Base-by-base conservation (phyloP, 2,888 invertebrate genomes). In the Pyrochroa serraticornis region DNA sequence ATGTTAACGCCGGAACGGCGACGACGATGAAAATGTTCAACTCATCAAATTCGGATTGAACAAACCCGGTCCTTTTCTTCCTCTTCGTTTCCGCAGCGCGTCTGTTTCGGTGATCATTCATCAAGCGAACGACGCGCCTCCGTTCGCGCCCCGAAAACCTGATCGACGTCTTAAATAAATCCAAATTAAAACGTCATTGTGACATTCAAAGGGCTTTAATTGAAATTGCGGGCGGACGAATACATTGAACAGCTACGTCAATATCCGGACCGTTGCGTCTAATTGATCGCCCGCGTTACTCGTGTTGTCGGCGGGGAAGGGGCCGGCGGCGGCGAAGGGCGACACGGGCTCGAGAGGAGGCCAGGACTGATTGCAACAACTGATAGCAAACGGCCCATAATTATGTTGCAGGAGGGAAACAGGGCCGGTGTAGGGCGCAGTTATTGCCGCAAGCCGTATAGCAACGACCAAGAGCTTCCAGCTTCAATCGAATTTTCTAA, bases 211-310 rank as follows among this genome's bases (percentile, higher is more conserved):
- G 69, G 64, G 68, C 72, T 74, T 22, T 74, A 75, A 75, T 74
- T 75, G 74, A 74, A 75, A 75, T 70, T 71, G 73, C 70, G 71
- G 71, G 68, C 65, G 67, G 65, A 69, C 67, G 71, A 73, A 67
- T 71, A 73, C 72, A 72, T 70, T 73, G 71, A 74, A 75, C 73
- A 73, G 73, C 75, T 69, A 71, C 73, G 75, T 74, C 75, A 75
- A 75, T 75, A 75, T 72, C 72, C 74, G 73, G 68, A 69, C 70
- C 69, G 68, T 67, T 69, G 69, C 65, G 66, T 72, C 73, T 74
- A 74, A 75, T 75, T 75, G 75, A 75, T 74, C 74, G 70, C 66
- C 63, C 60, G 45, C 30, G 48, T 53, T 53, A 52, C 46, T 51
- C 45, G 50, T 51, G 51, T 46, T 57, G 38, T 35, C 39, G 34